phyloP scores from a whole-genome alignment of 2,888 invertebrate genomes.

The Hydroisotoma schaefferi region DNA sequence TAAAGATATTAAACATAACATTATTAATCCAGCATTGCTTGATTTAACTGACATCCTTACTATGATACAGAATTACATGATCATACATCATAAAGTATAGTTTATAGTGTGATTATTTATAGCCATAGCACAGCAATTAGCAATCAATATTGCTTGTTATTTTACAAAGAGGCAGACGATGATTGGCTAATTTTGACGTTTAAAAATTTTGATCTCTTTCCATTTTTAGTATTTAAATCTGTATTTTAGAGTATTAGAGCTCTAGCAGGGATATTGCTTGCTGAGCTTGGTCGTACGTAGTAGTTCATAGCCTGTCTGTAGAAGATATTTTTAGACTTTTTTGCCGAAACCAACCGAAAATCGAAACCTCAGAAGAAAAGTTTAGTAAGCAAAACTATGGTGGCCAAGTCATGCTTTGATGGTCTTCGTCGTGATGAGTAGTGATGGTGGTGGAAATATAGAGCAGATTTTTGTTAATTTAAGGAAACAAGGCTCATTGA shows the following conservation, averaged over 20 bases:
- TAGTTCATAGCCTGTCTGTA: background rate
- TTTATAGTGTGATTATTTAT: constrained; percentile 14
- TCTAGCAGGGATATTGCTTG: background rate
- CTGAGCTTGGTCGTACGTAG: constrained; percentile 1
- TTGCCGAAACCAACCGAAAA: constrained; percentile 4
- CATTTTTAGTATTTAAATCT: background rate
- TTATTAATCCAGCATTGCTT: constrained; percentile 19
- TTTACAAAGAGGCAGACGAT: constrained; percentile 6
- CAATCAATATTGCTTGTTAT: constrained; percentile 15
- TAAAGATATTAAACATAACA: constrained; percentile 5
- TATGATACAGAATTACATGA: constrained; percentile 15
- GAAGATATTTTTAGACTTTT: no score
- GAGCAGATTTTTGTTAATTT: background rate
- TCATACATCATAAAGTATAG: constrained; percentile 16
- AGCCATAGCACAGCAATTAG: constrained; percentile 32
- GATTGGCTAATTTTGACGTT: constrained; percentile 2
- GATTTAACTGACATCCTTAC: constrained; percentile 3
- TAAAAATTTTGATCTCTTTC: background rate
- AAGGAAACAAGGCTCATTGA: background rate
- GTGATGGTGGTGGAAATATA: background rate
- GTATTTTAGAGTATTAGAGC: background rate
- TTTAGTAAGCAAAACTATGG: background rate
- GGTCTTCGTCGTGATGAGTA: constrained; percentile 3
- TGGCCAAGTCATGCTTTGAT: background rate
- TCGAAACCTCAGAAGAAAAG: constrained; percentile 4